These are phyloP conservation scores for Malurus splendens DNA, from an alignment of 2,797 vertebrate genomes.

Conservation along the genomic window DNA sequence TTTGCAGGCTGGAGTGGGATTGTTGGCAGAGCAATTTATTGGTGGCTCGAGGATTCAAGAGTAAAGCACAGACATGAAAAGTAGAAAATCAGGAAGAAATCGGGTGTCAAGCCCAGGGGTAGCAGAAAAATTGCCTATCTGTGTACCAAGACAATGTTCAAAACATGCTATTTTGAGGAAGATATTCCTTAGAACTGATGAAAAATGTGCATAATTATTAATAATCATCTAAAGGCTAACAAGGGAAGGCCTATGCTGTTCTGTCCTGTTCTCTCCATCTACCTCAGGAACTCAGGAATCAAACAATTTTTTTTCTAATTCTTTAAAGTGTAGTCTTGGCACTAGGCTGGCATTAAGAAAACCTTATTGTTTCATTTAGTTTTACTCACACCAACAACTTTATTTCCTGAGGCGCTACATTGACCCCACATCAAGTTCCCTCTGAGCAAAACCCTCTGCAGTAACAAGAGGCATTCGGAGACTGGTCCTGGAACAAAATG, in stretches of 20 bases:
- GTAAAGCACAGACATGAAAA: background rate
- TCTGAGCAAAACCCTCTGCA: background rate
- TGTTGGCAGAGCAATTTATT: background rate
- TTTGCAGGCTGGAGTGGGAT: background rate
- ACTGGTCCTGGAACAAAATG: background rate
- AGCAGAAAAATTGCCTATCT: background rate
- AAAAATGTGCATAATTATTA: background rate
- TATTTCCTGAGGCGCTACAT: background rate
- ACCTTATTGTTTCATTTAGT: background rate
- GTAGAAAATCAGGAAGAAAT: accelerated
- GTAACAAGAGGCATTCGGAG: background rate
- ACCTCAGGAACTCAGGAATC: background rate
- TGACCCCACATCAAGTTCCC: background rate
- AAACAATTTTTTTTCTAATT: background rate
- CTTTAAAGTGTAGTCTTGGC: background rate
- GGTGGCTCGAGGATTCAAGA: background rate
- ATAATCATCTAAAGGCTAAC: background rate
- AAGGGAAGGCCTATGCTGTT: background rate
- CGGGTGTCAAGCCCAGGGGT: background rate
- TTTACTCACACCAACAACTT: background rate
- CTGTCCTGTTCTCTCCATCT: background rate
- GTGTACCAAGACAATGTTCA: background rate
- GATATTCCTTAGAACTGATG: background rate
- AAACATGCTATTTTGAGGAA: background rate
- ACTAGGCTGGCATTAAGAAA: background rate